Evolutionary conservation across 1,140 invertebrate genomes (phyloP).

Genomic region (Drosophila miranda): DNA sequence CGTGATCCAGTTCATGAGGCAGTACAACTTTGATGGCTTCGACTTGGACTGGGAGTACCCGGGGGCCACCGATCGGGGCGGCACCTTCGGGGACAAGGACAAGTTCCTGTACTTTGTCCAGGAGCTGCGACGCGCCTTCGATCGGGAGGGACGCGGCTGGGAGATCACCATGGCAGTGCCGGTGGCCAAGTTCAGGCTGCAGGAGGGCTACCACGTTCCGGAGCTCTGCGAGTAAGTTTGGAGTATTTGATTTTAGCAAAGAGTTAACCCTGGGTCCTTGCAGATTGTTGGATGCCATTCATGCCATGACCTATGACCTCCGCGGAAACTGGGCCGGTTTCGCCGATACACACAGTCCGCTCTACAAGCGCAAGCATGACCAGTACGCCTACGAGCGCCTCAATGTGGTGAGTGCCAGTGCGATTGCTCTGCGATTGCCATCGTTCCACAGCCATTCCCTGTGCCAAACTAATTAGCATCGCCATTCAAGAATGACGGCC

Average conservation of each 20-base stretch:
- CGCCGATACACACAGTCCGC: slow-evolving; percentile 92
- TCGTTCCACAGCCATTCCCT: too few relatives aligned
- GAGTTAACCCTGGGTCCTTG: not conserved
- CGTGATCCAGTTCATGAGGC: slow-evolving; percentile 90
- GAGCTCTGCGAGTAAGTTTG: slow-evolving; percentile 90
- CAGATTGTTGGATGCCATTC: slow-evolving; percentile 88
- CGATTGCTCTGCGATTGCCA: not conserved
- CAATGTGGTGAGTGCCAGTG: slow-evolving; percentile 88
- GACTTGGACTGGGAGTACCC: slow-evolving; percentile 94
- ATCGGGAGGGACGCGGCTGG: slow-evolving; percentile 89
- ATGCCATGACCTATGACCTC: slow-evolving; percentile 96
- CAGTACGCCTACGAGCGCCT: slow-evolving; percentile 94
- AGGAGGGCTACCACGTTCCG: slow-evolving; percentile 94
- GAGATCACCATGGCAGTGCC: slow-evolving; percentile 94
- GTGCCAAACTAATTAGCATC: slow-evolving; percentile 43
- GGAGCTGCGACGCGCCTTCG: slow-evolving; percentile 90
- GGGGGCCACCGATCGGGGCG: slow-evolving; percentile 92
- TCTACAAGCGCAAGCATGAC: slow-evolving; percentile 92
- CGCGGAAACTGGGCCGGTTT: slow-evolving; percentile 96
- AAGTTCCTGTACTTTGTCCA: slow-evolving; percentile 92
- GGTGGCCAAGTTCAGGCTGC: slow-evolving; percentile 91
- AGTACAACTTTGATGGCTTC: slow-evolving; percentile 91
- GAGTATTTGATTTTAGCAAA: not conserved
- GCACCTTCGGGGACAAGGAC: slow-evolving; percentile 91
- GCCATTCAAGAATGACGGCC: slow-evolving; percentile 89